Evolutionary conservation across 2,113 vertebrate species (phyloP).

Genomic region (Phrynosoma platyrhinos): DNA sequence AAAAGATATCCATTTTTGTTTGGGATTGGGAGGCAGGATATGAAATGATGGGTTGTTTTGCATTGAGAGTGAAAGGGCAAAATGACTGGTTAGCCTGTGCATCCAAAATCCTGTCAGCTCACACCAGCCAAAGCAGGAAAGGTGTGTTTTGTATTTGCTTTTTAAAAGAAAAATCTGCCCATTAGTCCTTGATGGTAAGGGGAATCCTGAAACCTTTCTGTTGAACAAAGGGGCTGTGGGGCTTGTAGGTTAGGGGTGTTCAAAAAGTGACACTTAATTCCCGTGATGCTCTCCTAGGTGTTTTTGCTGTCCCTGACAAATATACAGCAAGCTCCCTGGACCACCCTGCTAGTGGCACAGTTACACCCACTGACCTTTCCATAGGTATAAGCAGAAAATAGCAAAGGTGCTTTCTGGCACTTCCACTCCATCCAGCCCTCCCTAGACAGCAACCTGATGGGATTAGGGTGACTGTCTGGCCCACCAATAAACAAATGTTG

Average conservation of each 20-base stretch:
- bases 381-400: too few relatives aligned
- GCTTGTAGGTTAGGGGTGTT: background rate
- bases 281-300: too few relatives aligned
- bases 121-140: background rate
- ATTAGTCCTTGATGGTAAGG: background rate
- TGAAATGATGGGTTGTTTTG: too few relatives aligned
- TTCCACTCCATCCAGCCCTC: background rate
- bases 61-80: background rate
- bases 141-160: background rate
- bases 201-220: background rate
- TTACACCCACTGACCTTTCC: too few relatives aligned
- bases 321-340: too few relatives aligned
- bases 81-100: background rate
- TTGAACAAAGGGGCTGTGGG: background rate
- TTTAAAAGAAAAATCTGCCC: background rate
- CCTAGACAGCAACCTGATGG: background rate
- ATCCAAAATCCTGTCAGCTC: background rate
- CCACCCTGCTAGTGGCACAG: too few relatives aligned
- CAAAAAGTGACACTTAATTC: too few relatives aligned
- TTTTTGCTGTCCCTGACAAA: too few relatives aligned
- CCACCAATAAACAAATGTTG: background rate
- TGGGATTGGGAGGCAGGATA: too few relatives aligned
- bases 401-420: too few relatives aligned
- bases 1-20: background rate
- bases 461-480: background rate